Evolutionary conservation across 1,140 invertebrate species (phyloP).

Genomic region (Linepithema humile): DNA sequence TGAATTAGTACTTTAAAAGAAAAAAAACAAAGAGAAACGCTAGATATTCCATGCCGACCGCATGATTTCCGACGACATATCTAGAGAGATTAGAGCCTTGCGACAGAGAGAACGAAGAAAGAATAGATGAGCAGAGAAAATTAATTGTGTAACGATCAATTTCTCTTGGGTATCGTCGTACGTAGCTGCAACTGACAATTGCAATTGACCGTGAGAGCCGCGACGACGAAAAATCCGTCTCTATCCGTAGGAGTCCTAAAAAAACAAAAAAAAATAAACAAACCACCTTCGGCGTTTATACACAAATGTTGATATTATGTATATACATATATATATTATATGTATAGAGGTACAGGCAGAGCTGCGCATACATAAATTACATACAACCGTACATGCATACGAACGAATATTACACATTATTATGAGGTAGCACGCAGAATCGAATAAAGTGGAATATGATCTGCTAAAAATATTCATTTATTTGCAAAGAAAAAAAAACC

Average conservation of each 20-base stretch:
- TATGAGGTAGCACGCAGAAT: conserved; percentile 64
- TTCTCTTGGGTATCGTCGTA: conserved; percentile 35
- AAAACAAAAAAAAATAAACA: too few species aligned
- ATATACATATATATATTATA: conserved; percentile 57
- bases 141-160: conserved; percentile 21
- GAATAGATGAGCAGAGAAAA: conserved; percentile 5
- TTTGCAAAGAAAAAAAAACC: not conserved
- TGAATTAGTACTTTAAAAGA: conserved; percentile 39
- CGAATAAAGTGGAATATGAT: conserved; percentile 67
- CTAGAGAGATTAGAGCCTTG: conserved; percentile 53
- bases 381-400: conserved; percentile 62
- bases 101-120: conserved; percentile 12
- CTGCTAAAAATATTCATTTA: conserved; percentile 40
- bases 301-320: conserved; percentile 46
- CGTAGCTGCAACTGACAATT: conserved; percentile 28
- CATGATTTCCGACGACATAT: conserved; percentile 51
- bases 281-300: conserved; percentile 71
- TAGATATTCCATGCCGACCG: conserved; percentile 32
- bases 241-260: conserved; percentile 52
- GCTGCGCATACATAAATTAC: conserved; percentile 57
- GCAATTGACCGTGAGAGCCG: conserved; percentile 39
- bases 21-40: not conserved
- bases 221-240: conserved; percentile 43
- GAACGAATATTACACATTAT: conserved; percentile 63
- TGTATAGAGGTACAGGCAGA: conserved; percentile 36